phyloP scores from a whole-genome alignment of 1,140 invertebrate genomes.

The Drosophila eugracilis region DNA sequence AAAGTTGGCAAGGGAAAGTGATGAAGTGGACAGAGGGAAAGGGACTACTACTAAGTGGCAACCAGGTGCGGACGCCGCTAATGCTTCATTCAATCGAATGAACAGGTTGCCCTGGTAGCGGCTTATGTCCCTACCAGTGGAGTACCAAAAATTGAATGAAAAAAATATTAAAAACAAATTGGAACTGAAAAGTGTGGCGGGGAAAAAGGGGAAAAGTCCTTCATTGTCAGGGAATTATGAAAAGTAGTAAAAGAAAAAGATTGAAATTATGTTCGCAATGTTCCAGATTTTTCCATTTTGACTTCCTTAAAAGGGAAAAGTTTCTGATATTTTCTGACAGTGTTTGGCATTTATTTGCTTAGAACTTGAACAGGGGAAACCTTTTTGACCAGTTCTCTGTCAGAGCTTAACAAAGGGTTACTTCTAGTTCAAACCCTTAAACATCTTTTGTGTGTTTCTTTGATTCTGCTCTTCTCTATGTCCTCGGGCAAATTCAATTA shows the following conservation, averaged over 20 bases:
- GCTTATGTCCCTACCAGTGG: conserved; percentile 4
- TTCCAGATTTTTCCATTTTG: no score
- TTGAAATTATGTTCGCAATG: no score
- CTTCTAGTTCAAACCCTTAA: background rate
- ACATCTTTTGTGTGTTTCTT: conserved; percentile 20
- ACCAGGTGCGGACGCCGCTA: conserved; percentile 24
- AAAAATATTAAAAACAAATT: conserved; percentile 26
- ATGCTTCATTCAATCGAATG: conserved; percentile 35
- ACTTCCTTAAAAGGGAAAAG: no score
- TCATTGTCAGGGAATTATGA: background rate
- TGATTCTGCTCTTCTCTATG: conserved; percentile 29
- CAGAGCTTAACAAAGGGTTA: background rate
- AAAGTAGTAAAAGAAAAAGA: background rate
- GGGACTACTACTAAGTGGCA: conserved; percentile 28
- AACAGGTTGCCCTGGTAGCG: conserved; percentile 26
- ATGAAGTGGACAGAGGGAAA: background rate
- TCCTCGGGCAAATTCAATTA: conserved; percentile 72
- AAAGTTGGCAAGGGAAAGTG: background rate
- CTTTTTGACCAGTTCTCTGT: conserved; percentile 9
- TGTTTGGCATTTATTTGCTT: conserved; percentile 15
- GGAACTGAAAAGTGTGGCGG: background rate
- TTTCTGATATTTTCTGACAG: background rate
- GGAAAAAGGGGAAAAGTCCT: background rate
- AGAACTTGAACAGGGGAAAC: conserved; percentile 16
- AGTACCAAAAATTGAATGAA: conserved; percentile 28